Base-by-base conservation (phyloP, 1,140 invertebrate species). In the Radopholus similis region DNA sequence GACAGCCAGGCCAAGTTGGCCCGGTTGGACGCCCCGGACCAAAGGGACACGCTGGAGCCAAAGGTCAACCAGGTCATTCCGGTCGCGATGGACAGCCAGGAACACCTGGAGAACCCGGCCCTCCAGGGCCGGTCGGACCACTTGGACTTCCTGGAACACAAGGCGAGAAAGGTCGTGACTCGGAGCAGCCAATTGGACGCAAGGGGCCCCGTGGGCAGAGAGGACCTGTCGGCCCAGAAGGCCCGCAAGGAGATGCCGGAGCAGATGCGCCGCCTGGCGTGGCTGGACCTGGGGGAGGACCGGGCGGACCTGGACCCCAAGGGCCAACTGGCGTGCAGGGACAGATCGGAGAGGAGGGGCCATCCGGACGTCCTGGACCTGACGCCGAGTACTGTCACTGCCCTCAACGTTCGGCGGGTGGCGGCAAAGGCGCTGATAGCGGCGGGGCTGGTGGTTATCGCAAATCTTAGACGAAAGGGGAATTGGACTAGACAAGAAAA, bases 1-100 rank as follows among this genome's bases (percentile, higher is more conserved):
- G 76, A 54, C 68, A 74, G 28, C 66, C 66, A 64, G 77, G 77
- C 34, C 53, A 66, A 34, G 74, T 78, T 23, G 77, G 77, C 35
- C 77, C 80, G 32, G 68, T 81, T 26, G 77, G 77, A 38, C 66
- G 81, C 2, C 72, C 80, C 55, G 77, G 77, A 62, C 65, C 71
- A 35, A 69, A 79, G 56, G 77, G 77, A 56, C 72, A 82, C 64
- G 49, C 65, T 23, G 77, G 77, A 49, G 64, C 77, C 34, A 72
- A 76, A 32, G 77, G 77, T 49, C 76, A 72, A 15, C 53, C 73
- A 11, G 77, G 81, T 30, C 42, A 72, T 9, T 59, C 68, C 9
- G 79, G 80, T 64, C 63, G 74, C 23, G 77, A 83, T 51, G 77
- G 79, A 34, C 59, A 77, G 9, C 68, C 77, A 18, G 80, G 78